Evolutionary conservation across 2,113 vertebrate species (phyloP).

Genomic region (Aix galericulata): DNA sequence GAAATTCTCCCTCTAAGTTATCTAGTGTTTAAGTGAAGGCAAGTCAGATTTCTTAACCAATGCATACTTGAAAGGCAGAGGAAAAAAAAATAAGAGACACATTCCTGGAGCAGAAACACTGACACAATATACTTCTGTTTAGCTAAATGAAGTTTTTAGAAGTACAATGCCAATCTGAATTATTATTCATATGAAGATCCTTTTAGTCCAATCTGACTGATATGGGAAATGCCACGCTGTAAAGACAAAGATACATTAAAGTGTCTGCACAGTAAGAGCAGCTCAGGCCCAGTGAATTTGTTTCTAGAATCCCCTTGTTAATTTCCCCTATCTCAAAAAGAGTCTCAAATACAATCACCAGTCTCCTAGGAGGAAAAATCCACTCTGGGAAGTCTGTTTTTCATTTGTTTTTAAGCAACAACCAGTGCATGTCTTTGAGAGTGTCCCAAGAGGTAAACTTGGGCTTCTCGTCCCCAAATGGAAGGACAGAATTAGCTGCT

Average conservation of each 20-base stretch:
- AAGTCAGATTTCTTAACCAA: neutral
- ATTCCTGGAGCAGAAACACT: neutral
- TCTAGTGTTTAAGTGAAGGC: neutral
- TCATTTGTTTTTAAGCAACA: neutral
- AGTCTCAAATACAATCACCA: neutral
- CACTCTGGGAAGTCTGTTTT: neutral
- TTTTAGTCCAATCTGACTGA: neutral
- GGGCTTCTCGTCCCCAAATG: neutral
- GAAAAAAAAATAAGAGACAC: no score
- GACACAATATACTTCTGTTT: neutral
- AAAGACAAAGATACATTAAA: neutral
- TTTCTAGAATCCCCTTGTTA: neutral
- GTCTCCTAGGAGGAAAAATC: neutral
- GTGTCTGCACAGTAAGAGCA: neutral
- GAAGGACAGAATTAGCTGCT: constrained; percentile 14
- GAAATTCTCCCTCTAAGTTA: neutral
- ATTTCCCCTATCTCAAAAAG: neutral
- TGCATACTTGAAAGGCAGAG: neutral
- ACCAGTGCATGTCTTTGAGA: neutral
- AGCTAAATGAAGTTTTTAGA: neutral
- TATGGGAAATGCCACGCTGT: neutral
- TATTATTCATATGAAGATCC: neutral
- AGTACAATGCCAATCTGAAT: neutral
- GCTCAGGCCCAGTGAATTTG: neutral
- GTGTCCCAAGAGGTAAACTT: neutral